phyloP scores from a whole-genome alignment of 2,888 invertebrate genomes.

The Archips crataeganus region DNA sequence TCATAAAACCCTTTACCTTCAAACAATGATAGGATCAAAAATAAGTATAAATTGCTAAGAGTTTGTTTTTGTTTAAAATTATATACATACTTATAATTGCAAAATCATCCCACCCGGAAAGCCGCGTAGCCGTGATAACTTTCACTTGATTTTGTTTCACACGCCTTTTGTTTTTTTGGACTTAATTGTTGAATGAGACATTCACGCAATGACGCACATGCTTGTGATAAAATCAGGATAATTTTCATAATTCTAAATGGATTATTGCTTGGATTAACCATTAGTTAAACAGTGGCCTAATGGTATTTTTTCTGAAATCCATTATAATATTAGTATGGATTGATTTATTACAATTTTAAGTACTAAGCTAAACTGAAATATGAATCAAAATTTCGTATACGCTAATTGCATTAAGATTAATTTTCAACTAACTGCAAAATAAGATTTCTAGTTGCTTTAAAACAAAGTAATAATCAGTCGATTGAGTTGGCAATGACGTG shows the following conservation, averaged over 20 bases:
- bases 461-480: no score
- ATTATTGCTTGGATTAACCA: neutral
- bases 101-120: slow-evolving; percentile 1
- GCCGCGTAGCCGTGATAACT: neutral
- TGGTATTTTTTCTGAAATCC: no score
- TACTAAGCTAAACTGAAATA: no score
- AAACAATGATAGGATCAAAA: neutral
- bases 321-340: no score
- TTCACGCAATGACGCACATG: neutral
- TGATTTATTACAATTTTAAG: no score
- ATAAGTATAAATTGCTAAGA: neutral
- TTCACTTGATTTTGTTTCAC: neutral
- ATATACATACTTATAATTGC: neutral
- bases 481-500: no score
- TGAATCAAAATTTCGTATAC: no score
- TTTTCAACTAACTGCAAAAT: no score
- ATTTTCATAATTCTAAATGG: neutral
- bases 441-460: no score
- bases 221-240: neutral
- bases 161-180: slow-evolving; percentile 3
- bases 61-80: neutral
- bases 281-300: no score
- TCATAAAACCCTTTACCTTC: neutral
- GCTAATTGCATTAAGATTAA: no score
- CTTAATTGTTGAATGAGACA: slow-evolving; percentile 2